A percentile compares a stretch with the other conserved stretches of the same genome.
Conservation (phyloP, 2,797 vertebrate genomes). For the Gambusia yucatana region DNA sequence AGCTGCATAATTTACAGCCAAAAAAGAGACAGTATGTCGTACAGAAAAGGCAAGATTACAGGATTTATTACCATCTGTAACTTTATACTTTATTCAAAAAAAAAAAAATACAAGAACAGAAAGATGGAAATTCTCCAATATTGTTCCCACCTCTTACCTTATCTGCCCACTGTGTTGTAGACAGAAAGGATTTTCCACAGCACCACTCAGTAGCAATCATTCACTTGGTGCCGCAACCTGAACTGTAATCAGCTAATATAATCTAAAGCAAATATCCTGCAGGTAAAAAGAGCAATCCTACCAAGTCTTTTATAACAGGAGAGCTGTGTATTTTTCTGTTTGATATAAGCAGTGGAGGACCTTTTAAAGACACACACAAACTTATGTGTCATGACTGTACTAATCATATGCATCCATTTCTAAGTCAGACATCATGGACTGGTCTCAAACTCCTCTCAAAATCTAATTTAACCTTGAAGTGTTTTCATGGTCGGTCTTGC, state of each 20-base stretch:
- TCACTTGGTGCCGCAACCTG: not conserved
- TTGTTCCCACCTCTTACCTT: not conserved
- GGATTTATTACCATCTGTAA: not conserved
- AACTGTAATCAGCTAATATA: not conserved
- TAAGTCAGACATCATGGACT: not conserved
- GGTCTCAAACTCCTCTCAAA: not conserved
- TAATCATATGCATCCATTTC: not conserved
- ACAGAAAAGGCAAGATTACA: not conserved
- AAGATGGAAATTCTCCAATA: not conserved
- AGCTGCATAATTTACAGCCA: not conserved
- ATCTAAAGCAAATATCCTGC: constrained; percentile 18
- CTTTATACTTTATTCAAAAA: not conserved
- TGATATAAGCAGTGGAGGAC: not conserved
- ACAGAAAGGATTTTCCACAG: not conserved
- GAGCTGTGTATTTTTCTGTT: not conserved
- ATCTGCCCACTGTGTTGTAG: not conserved
- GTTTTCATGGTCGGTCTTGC: not conserved
- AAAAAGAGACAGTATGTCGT: not conserved
- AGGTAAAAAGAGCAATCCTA: constrained; percentile 1
- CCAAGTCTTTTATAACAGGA: not conserved
- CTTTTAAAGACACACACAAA: not conserved
- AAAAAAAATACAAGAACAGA: not conserved
- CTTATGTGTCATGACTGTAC: not conserved
- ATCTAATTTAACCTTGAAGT: not conserved
- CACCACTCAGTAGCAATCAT: not conserved